Percentiles rank a stretch among this genome's conserved stretches.
Conservation (phyloP, 2,888 invertebrate species). For the Plagodis pulveraria region DNA sequence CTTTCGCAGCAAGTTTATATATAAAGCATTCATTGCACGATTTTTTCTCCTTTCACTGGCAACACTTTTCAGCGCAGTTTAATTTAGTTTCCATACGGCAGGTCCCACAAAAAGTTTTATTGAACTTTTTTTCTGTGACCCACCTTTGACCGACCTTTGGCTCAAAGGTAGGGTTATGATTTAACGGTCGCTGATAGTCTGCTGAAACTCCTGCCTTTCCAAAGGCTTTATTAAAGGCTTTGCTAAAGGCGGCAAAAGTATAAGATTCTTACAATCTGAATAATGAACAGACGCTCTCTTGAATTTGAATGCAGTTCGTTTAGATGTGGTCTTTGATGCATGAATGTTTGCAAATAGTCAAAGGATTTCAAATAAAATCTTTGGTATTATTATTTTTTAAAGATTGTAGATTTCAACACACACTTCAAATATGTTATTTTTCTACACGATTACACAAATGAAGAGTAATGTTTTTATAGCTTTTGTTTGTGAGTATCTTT, state of each 20-base stretch:
- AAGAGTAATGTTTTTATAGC: too few species aligned
- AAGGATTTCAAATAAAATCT: neutral
- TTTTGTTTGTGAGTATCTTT: too few species aligned
- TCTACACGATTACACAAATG: too few species aligned
- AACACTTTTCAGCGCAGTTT: slow-evolving; percentile 39
- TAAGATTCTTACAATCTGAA: slow-evolving; percentile 18
- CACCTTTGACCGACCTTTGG: slow-evolving; percentile 35
- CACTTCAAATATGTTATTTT: too few species aligned
- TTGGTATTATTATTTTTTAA: too few species aligned
- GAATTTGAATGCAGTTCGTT: slow-evolving; percentile 12
- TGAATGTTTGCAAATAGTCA: neutral
- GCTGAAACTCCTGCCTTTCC: slow-evolving; percentile 15
- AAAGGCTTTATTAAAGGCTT: slow-evolving; percentile 15
- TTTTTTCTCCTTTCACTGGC: slow-evolving; percentile 26
- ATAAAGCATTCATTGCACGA: neutral
- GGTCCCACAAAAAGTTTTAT: slow-evolving; percentile 49
- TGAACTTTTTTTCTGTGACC: slow-evolving; percentile 45
- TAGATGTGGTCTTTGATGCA: neutral
- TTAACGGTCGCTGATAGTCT: slow-evolving; percentile 30
- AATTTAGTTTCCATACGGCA: slow-evolving; percentile 47
- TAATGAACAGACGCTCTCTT: slow-evolving; percentile 16
- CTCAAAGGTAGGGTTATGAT: slow-evolving; percentile 50
- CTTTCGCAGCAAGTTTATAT: neutral
- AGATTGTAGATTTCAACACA: too few species aligned
- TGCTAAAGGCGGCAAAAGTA: slow-evolving; percentile 7